Base-by-base conservation (phyloP, 2,113 vertebrate species). In the Amazona guildingii region DNA sequence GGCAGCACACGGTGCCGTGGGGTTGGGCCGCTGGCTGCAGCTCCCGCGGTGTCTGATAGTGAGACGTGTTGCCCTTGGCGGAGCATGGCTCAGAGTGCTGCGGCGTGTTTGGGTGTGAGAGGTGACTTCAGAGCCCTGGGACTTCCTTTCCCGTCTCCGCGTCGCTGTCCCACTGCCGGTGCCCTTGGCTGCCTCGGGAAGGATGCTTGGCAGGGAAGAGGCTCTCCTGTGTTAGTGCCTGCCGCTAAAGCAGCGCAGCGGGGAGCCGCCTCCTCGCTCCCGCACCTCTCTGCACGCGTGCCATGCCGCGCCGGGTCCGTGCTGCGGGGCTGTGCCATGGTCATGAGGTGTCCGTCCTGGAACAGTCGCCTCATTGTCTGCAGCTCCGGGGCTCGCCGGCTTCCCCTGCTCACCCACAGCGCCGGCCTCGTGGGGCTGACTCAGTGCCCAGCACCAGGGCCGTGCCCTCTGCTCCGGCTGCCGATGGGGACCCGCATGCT, bases 121-220 rank as follows among this genome's bases (percentile, higher is more conserved):
- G 69, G 86, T 92, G 92, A 94, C 92, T 96, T 95, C 92, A 97
- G 92, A 88, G 63, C 83, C 94, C 88, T 96, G 96, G 95, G 96
- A 94, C 91, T 97, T 94, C 72, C 88, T 93, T 92, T 94, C 90
- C 88, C 0, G 2, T 88, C 72, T 92, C 64, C 0, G 3, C 0
- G 3, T 18, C 1, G 28, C 63, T 46, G 68, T 90, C 95, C 83
- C 8, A 3, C 37, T 2, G 7, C n/a, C 39, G 1, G 61, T 84
- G 95, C 49, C 89, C 87, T 92, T 90, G 90, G 66, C 69, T 73
- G 74, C 29, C 70, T 68, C 3, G 1, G 89, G 81, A 76, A 69
- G 55, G 93, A 89, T 94, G 83, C 68, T 83, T 76, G 77, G 49
- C 76, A 62, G 64, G 70, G 75, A 80, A 77, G 37, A 46, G 39